Evolutionary conservation across 2,888 invertebrate species (phyloP).

Genomic region (Itoplectis maculator): DNA sequence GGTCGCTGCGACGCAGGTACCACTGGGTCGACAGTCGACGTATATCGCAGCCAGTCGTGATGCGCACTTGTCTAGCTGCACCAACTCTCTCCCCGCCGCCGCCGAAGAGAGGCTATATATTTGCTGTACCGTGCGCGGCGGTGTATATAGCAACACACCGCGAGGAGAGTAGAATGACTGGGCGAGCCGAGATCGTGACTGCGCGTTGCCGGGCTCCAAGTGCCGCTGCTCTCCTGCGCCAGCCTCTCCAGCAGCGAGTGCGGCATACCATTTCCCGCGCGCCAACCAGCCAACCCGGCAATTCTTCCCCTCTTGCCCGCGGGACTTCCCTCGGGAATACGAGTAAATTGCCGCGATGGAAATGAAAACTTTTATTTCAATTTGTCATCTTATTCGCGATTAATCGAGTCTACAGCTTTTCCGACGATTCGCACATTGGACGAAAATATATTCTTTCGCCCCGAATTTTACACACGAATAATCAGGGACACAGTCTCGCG

Average conservation of each 20-base stretch:
- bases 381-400: too few relatives aligned
- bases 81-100: too few relatives aligned
- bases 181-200: constrained; percentile 77
- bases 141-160: neutral
- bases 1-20: constrained; percentile 42
- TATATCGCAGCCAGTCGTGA: constrained; percentile 62
- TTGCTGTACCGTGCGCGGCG: neutral
- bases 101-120: constrained; percentile 19
- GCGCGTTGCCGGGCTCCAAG: constrained; percentile 72
- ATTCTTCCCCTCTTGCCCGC: too few relatives aligned
- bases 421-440: too few relatives aligned
- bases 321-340: neutral
- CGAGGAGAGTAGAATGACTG: constrained; percentile 66
- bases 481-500: constrained; percentile 44
- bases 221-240: constrained; percentile 12
- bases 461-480: too few relatives aligned
- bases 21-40: too few relatives aligned
- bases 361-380: neutral
- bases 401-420: neutral
- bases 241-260: constrained; percentile 39
- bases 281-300: neutral
- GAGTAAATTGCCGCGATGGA: neutral
- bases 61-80: constrained; percentile 71
- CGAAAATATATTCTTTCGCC: too few relatives aligned
- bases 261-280: constrained; percentile 18